Conservation (phyloP, 2,888 invertebrate genomes). For the Galeruca laticollis region DNA sequence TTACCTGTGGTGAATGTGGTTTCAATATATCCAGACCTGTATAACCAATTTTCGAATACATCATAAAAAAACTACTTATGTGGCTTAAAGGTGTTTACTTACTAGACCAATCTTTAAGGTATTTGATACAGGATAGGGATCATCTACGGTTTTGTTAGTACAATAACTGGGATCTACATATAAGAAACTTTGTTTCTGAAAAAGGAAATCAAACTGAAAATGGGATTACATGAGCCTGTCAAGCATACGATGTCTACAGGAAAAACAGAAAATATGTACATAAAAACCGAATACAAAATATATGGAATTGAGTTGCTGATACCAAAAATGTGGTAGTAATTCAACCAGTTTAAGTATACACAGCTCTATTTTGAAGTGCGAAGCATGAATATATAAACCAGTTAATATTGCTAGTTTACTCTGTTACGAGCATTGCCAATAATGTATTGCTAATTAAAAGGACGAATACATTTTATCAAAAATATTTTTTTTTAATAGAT, state of each 20-base stretch:
- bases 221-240: neutral
- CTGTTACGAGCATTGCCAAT: no score
- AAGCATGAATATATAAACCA: no score
- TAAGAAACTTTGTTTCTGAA: constrained; percentile 15
- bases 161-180: constrained; percentile 12
- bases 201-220: neutral
- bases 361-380: no score
- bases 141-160: constrained; percentile 8
- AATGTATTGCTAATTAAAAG: no score
- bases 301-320: no score
- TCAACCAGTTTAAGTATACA: no score
- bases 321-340: no score
- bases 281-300: no score
- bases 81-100: constrained; percentile 25
- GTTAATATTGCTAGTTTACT: no score
- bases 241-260: neutral
- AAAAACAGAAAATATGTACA: neutral
- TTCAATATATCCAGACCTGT: neutral
- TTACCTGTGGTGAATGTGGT: neutral
- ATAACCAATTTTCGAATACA: neutral
- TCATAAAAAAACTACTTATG: neutral
- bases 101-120: constrained; percentile 20
- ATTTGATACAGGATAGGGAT: constrained; percentile 9
- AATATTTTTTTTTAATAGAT: no score
- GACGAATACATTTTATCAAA: no score